Conservation (phyloP, 37 sponge, comb jelly and placozoan genomes). For the Halisarca cf. caerulea region DNA sequence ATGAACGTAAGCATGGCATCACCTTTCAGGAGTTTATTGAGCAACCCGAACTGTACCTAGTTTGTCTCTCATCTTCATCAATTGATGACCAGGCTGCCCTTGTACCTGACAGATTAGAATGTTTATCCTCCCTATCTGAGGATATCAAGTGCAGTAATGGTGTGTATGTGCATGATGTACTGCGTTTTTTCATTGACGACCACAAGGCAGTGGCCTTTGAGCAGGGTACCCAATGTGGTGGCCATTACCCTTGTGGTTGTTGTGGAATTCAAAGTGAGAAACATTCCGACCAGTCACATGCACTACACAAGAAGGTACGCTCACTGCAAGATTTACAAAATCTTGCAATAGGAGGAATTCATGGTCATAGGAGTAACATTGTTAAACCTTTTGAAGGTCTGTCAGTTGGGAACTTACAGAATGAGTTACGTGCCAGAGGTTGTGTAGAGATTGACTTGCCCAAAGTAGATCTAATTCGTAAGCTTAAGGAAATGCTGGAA, state of each 20-base stretch:
- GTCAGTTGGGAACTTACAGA: background rate
- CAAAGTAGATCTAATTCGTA: background rate
- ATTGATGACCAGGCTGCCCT: constrained; percentile 34
- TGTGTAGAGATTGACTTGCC: background rate
- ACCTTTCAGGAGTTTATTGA: constrained; percentile 23
- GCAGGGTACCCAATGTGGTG: constrained; percentile 42
- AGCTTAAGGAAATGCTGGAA: constrained; percentile 16
- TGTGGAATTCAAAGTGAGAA: constrained; percentile 16
- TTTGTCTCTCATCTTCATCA: constrained; percentile 14
- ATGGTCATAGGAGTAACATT: background rate
- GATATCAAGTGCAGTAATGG: background rate
- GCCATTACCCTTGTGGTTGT: constrained; percentile 31
- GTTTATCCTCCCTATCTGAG: constrained; percentile 5
- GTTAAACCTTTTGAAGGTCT: constrained; percentile 18
- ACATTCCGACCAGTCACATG: constrained; percentile 25
- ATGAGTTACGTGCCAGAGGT: constrained; percentile 26
- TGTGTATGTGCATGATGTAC: constrained; percentile 7
- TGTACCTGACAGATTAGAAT: constrained; percentile 34
- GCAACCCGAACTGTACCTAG: constrained; percentile 13
- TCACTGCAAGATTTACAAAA: constrained; percentile 12
- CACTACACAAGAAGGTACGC: background rate
- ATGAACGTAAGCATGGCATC: background rate
- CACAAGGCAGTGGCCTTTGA: constrained; percentile 43
- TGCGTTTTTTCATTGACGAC: constrained; percentile 45
- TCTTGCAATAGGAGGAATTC: constrained; percentile 19